phyloP scores from a whole-genome alignment of 2,113 vertebrate species.

The Chloebia gouldiae region DNA sequence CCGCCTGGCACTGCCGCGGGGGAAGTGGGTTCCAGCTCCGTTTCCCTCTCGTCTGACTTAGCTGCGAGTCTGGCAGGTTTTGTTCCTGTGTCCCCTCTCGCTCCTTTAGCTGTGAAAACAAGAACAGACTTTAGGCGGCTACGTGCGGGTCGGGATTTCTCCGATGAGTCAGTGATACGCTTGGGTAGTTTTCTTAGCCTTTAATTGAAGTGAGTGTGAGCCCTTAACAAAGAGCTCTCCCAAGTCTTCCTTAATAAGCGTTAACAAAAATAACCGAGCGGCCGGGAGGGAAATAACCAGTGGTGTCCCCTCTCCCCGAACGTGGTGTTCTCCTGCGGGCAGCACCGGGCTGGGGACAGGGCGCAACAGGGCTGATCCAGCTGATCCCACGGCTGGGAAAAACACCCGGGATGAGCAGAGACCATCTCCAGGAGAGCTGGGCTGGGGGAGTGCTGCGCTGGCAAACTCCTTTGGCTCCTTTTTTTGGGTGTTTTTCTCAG shows the following conservation, averaged over 20 bases:
- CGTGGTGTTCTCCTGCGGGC: fast-evolving
- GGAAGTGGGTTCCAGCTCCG: neutral
- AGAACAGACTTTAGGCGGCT: neutral
- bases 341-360: fast-evolving
- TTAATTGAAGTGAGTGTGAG: slow-evolving; percentile 5
- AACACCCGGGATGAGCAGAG: neutral
- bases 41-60: neutral
- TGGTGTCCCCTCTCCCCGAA: neutral
- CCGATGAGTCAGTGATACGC: slow-evolving; percentile 43
- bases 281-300: neutral
- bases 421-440: fast-evolving
- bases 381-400: neutral
- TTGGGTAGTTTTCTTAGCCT: slow-evolving; percentile 42
- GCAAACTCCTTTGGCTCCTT: fast-evolving
- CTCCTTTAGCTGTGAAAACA: neutral
- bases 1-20: fast-evolving
- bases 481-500: neutral
- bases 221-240: slow-evolving; percentile 27
- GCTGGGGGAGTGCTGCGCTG: fast-evolving
- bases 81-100: neutral
- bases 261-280: slow-evolving; percentile 14
- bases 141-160: slow-evolving; percentile 21
- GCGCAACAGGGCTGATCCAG: neutral
- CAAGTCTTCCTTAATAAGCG: slow-evolving; percentile 7
- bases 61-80: neutral